Evolutionary conservation across 2,888 invertebrate species (phyloP), one percentile per base, ranked within the genome.

Genomic region (Agrochola lota): DNA sequence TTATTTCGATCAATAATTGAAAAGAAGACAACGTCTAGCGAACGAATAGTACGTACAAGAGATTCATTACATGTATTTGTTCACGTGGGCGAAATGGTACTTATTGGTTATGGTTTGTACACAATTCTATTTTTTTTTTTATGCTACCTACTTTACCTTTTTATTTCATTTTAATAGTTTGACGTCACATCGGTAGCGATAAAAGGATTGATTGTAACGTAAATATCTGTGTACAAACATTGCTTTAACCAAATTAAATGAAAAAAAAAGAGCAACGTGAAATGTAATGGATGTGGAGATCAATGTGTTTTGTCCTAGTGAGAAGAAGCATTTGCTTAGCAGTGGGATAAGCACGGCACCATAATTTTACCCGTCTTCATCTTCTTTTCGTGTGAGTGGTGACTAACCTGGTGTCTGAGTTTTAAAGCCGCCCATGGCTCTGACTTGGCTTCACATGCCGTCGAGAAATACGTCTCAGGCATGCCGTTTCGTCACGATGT

Each of bases 1-100:
- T 63, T 71, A 76, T 74, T 74, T 30, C n/a, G 46, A 66, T 68
- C 59, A 67, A 55, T 78, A 74, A 77, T 79, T 79, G 62, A 77
- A 81, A 76, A 81, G n/a, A 73, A 82, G 75, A 74, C 63, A 69
- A 57, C 60, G 43, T 52, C 55, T 46, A 46, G 46, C 12, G 46
- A 46, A 46, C 3, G 46, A 46, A 46, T 15, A 46, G 12, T 46
- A 46, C 46, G 15, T 46, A 12, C 15, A 46, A 15, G 5, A 46
- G 12, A 43, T 30, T 69, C 15, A 30, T 55, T 49, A 70, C 52
- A 40, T 46, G 26, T 71, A 55, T 64, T 64, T 55, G 60, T 71
- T 6, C 20, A 9, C 63, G 75, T 43, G 68, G 74, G 43, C 63
- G 60, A 26, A 23, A 12, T 30, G 15, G 17, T 40, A 26, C 26